Evolutionary conservation across 2,888 invertebrate species (phyloP).

Genomic region (Spialia ferax): DNA sequence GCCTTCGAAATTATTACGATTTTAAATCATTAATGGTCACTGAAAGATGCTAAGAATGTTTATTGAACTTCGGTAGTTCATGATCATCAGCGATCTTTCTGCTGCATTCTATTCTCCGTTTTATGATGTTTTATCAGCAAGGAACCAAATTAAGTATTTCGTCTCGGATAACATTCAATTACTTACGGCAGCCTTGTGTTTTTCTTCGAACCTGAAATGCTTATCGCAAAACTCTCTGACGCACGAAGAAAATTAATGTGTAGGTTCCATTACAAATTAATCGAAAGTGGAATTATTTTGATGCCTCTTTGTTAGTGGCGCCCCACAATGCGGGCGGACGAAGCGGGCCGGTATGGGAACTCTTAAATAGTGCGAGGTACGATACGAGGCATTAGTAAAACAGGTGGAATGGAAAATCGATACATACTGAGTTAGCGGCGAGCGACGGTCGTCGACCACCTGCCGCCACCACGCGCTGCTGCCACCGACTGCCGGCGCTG

Average conservation of each 20-base stretch:
- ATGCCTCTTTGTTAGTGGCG: background rate
- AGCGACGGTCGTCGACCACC: constrained; percentile 36
- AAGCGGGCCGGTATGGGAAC: constrained; percentile 2
- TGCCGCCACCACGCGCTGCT: constrained; percentile 26
- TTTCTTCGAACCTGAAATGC: constrained; percentile 8
- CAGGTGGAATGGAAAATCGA: constrained; percentile 40
- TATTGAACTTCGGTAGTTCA: background rate
- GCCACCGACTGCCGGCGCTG: constrained; percentile 5
- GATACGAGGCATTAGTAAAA: constrained; percentile 22
- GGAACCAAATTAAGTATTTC: constrained; percentile 10
- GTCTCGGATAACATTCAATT: background rate
- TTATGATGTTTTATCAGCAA: constrained; percentile 25
- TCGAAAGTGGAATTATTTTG: constrained; percentile 5
- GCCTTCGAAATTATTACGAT: no score
- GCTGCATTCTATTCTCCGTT: background rate
- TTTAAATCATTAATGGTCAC: background rate
- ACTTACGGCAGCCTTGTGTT: constrained; percentile 10
- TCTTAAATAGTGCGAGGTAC: constrained; percentile 8
- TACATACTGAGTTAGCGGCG: constrained; percentile 43
- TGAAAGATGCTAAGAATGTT: background rate
- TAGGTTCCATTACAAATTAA: constrained; percentile 12
- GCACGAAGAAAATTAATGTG: constrained; percentile 5
- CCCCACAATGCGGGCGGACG: constrained; percentile 2
- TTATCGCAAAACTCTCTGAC: constrained; percentile 14
- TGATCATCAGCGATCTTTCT: background rate